These are phyloP conservation scores for Sebastes hopkinsi DNA, from an alignment of 2,797 vertebrate genomes.

Conservation along the genomic window DNA sequence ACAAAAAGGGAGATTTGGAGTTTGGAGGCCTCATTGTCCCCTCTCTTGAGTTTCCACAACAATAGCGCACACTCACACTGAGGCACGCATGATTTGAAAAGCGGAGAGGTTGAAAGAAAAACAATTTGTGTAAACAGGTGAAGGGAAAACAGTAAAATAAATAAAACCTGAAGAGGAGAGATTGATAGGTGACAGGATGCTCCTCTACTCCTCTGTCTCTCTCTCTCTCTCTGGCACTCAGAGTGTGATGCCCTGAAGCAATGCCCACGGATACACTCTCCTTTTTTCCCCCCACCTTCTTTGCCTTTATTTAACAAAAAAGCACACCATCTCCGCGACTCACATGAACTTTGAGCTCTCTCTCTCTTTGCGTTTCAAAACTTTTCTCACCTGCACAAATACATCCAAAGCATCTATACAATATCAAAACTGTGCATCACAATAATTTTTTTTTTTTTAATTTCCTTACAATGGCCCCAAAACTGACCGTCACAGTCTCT, in stretches of 20 bases:
- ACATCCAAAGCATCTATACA: constrained; percentile 6
- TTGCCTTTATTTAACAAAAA: constrained; percentile 73
- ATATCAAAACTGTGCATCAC: constrained; percentile 26
- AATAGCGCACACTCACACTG: constrained; percentile 51
- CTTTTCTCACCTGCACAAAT: constrained; percentile 62
- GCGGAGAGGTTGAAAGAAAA: constrained; percentile 53
- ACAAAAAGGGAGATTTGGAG: constrained; percentile 57
- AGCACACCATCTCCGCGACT: constrained; percentile 55
- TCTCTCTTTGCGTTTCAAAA: constrained; percentile 62
- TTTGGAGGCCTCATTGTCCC: constrained; percentile 56
- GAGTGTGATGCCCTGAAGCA: constrained; percentile 79
- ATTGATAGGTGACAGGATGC: constrained; percentile 78
- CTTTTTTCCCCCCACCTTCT: constrained; percentile 27
- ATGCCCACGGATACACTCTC: constrained; percentile 78
- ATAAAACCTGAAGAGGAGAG: constrained; percentile 66
- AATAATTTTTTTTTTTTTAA: constrained; percentile 18
- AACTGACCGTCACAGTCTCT: constrained; percentile 45
- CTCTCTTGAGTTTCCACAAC: constrained; percentile 66
- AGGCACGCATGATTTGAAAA: constrained; percentile 53
- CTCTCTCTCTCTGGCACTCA: constrained; percentile 56
- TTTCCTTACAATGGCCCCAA: constrained; percentile 30
- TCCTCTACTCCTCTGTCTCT: constrained; percentile 46
- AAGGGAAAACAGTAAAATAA: constrained; percentile 53
- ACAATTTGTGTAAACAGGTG: constrained; percentile 64
- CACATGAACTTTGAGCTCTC: constrained; percentile 66